These are phyloP conservation scores for Myotis lucifugus DNA, from an alignment of 2,113 vertebrate genomes.

Conservation along the genomic window DNA sequence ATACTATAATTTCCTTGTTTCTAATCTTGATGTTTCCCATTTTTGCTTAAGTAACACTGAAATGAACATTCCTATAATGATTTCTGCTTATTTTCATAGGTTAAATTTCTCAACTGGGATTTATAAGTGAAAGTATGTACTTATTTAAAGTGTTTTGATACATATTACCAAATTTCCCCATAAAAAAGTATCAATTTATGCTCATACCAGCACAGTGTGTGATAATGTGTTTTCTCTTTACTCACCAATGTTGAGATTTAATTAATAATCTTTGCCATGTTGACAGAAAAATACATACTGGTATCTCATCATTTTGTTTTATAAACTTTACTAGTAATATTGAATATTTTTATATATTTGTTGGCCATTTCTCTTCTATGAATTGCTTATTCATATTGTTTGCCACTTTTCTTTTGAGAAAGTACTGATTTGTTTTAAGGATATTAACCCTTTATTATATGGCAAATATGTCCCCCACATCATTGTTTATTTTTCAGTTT, in stretches of 20 bases:
- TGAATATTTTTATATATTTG: slow-evolving; percentile 22
- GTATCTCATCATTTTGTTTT: neutral
- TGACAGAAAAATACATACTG: neutral
- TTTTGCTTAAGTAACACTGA: slow-evolving; percentile 16
- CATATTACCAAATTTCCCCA: neutral
- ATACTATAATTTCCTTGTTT: slow-evolving; percentile 22
- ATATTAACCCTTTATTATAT: neutral
- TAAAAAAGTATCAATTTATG: neutral
- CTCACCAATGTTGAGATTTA: neutral
- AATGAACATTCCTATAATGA: neutral
- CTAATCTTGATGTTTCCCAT: neutral
- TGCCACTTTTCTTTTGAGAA: neutral
- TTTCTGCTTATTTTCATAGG: slow-evolving; percentile 19
- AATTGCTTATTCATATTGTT: neutral
- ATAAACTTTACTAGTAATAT: neutral
- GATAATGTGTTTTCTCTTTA: neutral
- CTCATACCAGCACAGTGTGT: neutral
- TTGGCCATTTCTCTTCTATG: neutral
- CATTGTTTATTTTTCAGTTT: neutral
- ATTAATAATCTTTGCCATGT: slow-evolving; percentile 27
- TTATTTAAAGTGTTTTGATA: slow-evolving; percentile 47
- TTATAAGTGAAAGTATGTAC: neutral
- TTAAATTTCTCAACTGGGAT: slow-evolving; percentile 26
- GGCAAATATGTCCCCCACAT: neutral
- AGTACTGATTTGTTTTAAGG: neutral